phyloP scores from a whole-genome alignment of 2,888 invertebrate species.

The Busseola fusca region DNA sequence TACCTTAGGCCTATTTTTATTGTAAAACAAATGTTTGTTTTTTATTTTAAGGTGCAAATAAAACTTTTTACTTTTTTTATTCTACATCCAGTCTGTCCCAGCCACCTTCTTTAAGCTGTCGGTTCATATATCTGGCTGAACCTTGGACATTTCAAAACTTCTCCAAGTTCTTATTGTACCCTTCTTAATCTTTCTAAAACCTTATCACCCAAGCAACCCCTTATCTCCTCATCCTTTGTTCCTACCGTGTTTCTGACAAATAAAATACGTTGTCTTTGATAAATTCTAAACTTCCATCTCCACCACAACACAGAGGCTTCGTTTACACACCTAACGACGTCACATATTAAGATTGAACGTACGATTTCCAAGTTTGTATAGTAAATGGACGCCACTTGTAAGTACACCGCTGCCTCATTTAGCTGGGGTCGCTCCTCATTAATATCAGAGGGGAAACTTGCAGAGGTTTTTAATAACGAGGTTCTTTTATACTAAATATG shows the following conservation, averaged over 20 bases:
- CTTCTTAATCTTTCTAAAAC: neutral
- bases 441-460: conserved; percentile 28
- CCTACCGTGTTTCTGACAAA: neutral
- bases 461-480: conserved; percentile 27
- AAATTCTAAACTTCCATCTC: neutral
- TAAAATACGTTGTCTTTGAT: too few species aligned
- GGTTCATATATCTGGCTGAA: too few species aligned
- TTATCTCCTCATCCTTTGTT: neutral
- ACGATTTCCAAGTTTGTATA: conserved; percentile 36
- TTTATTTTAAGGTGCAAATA: too few species aligned
- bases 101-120: too few species aligned
- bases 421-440: conserved; percentile 38
- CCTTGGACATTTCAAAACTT: too few species aligned
- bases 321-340: conserved; percentile 27
- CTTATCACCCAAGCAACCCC: neutral
- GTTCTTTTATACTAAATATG: neutral
- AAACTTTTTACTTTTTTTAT: too few species aligned
- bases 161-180: too few species aligned
- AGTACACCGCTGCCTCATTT: conserved; percentile 32
- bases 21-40: too few species aligned
- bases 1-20: too few species aligned
- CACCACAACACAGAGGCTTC: conserved; percentile 10
- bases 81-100: too few species aligned
- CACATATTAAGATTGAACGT: conserved; percentile 45
- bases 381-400: conserved; percentile 50